Percentiles rank a stretch among this genome's conserved stretches.
Conservation (phyloP, 2,113 vertebrate species). For the Lamprologus speciosus region DNA sequence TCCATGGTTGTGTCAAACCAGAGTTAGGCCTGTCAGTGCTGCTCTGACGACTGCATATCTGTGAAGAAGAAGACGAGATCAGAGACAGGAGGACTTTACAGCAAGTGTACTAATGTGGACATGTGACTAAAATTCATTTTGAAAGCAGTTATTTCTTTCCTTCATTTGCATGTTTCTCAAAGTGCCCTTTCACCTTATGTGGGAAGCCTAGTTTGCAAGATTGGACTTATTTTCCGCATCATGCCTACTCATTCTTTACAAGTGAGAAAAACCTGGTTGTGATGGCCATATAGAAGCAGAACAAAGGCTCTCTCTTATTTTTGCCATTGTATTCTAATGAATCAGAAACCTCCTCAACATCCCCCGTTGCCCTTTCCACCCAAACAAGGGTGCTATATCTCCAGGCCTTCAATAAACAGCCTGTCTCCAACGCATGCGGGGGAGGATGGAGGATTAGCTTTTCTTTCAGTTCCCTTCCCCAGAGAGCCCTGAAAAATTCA, state of each 20-base stretch:
- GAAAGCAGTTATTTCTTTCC: neutral
- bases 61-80: neutral
- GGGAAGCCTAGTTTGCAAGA: neutral
- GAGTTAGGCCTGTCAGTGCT: slow-evolving; percentile 22
- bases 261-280: neutral
- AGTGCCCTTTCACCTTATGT: neutral
- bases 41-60: slow-evolving; percentile 53
- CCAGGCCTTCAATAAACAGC: neutral
- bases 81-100: neutral
- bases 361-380: neutral
- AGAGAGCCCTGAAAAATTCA: neutral
- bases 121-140: neutral
- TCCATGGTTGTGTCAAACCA: slow-evolving; percentile 58
- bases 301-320: neutral
- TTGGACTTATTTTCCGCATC: neutral
- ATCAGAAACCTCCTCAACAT: neutral
- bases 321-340: neutral
- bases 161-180: neutral
- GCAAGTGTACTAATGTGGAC: neutral
- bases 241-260: neutral
- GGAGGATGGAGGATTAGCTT: neutral
- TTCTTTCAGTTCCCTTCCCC: neutral
- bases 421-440: neutral
- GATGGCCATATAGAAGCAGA: neutral
- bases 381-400: neutral